A percentile compares a stretch with the other conserved stretches of the same genome.
These are phyloP conservation scores for Loxodonta africana DNA, from an alignment of 2,113 vertebrate genomes.

Conservation along the genomic window DNA sequence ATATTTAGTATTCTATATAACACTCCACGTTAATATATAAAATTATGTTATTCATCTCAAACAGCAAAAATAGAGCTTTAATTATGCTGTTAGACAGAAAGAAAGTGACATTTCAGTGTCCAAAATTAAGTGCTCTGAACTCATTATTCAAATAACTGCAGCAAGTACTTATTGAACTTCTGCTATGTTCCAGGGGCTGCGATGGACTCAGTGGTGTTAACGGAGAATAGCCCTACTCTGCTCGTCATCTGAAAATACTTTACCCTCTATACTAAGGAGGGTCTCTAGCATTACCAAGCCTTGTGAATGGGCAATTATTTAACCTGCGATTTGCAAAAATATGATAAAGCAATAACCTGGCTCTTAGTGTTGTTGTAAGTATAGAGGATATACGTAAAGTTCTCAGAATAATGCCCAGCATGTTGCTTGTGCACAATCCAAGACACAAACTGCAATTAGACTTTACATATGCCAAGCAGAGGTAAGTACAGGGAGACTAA, in stretches of 20 bases:
- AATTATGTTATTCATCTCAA: not conserved
- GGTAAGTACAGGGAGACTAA: not conserved
- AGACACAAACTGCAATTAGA: not conserved
- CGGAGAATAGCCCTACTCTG: not conserved
- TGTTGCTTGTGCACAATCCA: not conserved
- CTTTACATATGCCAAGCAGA: not conserved
- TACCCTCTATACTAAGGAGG: not conserved
- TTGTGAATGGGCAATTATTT: not conserved
- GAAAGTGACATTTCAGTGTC: not conserved
- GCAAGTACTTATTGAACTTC: not conserved
- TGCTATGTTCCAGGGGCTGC: not conserved
- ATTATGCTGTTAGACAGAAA: not conserved
- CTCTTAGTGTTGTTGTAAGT: not conserved
- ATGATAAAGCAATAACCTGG: not conserved
- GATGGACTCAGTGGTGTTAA: not conserved
- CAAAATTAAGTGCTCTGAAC: slow-evolving; percentile 16
- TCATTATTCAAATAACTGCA: not conserved
- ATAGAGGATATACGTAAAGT: not conserved
- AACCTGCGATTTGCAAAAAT: not conserved
- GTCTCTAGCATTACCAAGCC: not conserved
- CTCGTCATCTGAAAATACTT: not conserved
- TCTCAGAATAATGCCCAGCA: not conserved
- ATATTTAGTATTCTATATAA: not conserved
- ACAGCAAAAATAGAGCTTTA: not conserved
- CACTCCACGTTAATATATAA: not conserved